A percentile compares a stretch with the other conserved stretches of the same genome.
Evolutionary conservation across 2,888 invertebrate species (phyloP).

Genomic region (Chrysomela aeneicollis): DNA sequence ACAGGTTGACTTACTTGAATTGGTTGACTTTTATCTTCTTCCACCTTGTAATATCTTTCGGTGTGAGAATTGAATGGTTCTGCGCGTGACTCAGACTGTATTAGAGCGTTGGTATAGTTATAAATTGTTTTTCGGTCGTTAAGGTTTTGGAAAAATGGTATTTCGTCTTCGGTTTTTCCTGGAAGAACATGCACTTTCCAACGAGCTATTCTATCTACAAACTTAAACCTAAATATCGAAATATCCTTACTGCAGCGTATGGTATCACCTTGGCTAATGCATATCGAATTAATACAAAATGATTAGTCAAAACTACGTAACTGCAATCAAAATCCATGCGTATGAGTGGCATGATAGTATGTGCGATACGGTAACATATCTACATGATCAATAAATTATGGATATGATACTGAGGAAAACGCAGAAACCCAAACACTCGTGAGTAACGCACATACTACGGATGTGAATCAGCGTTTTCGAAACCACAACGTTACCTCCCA

Average conservation of each 20-base stretch:
- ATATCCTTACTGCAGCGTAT: constrained; percentile 59
- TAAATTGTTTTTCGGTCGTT: constrained; percentile 41
- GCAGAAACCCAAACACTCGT: no score
- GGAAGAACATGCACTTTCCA: constrained; percentile 62
- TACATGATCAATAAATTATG: constrained; percentile 39
- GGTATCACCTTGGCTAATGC: constrained; percentile 46
- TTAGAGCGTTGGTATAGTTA: constrained; percentile 58
- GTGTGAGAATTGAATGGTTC: constrained; percentile 53
- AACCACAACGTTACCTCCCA: constrained; percentile 56
- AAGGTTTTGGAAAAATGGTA: constrained; percentile 44
- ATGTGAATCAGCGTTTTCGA: constrained; percentile 20
- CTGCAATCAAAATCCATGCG: constrained; percentile 57
- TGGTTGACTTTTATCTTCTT: constrained; percentile 29
- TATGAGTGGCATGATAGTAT: constrained; percentile 48
- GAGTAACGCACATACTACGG: not conserved
- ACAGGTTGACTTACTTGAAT: constrained; percentile 46
- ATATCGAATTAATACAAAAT: constrained; percentile 26
- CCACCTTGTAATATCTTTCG: constrained; percentile 42
- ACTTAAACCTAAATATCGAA: constrained; percentile 51
- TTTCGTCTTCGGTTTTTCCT: constrained; percentile 58
- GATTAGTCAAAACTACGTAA: constrained; percentile 52
- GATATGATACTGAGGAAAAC: constrained; percentile 15
- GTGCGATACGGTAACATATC: not conserved
- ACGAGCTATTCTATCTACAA: constrained; percentile 60
- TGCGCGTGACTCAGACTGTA: constrained; percentile 56